Evolutionary conservation across 1,140 invertebrate species (phyloP).

Genomic region (Brachystomella parvula): DNA sequence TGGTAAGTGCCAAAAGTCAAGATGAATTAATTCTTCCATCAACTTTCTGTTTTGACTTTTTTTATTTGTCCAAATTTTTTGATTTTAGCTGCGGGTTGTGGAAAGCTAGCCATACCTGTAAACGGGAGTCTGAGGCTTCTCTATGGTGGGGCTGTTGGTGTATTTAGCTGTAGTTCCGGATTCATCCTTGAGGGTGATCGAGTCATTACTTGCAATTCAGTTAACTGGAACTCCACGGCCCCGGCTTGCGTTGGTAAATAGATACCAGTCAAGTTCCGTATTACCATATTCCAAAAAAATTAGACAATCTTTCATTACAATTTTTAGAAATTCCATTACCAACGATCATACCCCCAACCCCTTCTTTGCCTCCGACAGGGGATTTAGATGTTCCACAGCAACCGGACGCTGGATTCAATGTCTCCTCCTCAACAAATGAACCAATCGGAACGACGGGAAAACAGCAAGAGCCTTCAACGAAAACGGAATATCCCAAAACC

Average conservation of each 20-base stretch:
- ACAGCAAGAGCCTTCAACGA: too few relatives aligned
- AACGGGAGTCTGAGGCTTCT: constrained; percentile 8
- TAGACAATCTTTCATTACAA: not conserved
- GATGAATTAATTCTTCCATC: not conserved
- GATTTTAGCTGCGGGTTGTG: constrained; percentile 24
- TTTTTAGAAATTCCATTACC: constrained; percentile 14
- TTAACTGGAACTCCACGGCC: constrained; percentile 26
- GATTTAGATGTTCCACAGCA: not conserved
- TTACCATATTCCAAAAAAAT: not conserved
- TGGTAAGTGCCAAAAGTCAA: constrained; percentile 24
- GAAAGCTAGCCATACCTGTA: constrained; percentile 16
- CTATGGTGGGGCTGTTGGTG: constrained; percentile 24
- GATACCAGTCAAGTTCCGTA: not conserved
- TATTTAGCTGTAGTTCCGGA: constrained; percentile 24
- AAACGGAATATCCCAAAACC: too few relatives aligned
- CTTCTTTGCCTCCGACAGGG: not conserved
- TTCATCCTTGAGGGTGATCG: constrained; percentile 12
- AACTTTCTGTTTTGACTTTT: constrained; percentile 1
- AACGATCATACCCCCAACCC: not conserved
- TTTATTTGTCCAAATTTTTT: not conserved
- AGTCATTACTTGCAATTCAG: constrained; percentile 24
- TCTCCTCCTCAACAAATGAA: too few relatives aligned
- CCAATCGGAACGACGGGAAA: too few relatives aligned
- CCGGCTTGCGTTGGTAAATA: constrained; percentile 23
- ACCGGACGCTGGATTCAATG: too few relatives aligned